These are phyloP conservation scores for Lepisosteus oculatus DNA, from an alignment of 2,113 vertebrate species.

Conservation along the genomic window DNA sequence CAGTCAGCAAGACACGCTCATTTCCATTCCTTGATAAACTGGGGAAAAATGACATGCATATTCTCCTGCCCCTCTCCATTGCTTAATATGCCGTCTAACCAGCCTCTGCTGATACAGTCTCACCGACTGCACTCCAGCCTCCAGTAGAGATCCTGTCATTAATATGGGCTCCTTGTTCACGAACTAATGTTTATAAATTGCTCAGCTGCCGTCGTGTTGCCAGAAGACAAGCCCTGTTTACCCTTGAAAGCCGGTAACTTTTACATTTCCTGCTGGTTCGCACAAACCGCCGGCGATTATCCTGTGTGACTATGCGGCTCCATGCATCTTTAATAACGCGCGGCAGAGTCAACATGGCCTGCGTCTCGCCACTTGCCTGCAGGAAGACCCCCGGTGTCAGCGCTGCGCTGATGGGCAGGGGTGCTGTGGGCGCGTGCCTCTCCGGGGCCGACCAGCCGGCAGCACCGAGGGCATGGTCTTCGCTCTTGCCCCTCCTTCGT, in stretches of 20 bases:
- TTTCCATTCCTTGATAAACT: not conserved
- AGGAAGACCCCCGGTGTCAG: constrained; percentile 30
- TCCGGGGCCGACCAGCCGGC: no score
- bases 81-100: constrained; percentile 4
- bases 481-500: no score
- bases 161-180: constrained; percentile 33
- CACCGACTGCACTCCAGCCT: not conserved
- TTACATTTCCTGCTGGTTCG: constrained; percentile 53
- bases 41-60: not conserved
- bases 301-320: constrained; percentile 68
- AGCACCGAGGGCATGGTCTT: no score
- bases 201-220: constrained; percentile 38
- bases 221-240: constrained; percentile 57
- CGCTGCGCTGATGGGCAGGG: not conserved
- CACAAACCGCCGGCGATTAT: constrained; percentile 57
- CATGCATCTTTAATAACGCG: constrained; percentile 65
- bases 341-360: constrained; percentile 65
- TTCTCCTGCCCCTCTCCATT: not conserved
- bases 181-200: constrained; percentile 44
- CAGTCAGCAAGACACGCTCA: not conserved
- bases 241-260: constrained; percentile 65
- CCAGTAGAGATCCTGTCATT: constrained; percentile 27
- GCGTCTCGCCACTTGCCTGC: constrained; percentile 41
- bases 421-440: not conserved
- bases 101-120: constrained; percentile 1